Conservation (phyloP, 2,113 vertebrate genomes). For the Hystrix cristata region DNA sequence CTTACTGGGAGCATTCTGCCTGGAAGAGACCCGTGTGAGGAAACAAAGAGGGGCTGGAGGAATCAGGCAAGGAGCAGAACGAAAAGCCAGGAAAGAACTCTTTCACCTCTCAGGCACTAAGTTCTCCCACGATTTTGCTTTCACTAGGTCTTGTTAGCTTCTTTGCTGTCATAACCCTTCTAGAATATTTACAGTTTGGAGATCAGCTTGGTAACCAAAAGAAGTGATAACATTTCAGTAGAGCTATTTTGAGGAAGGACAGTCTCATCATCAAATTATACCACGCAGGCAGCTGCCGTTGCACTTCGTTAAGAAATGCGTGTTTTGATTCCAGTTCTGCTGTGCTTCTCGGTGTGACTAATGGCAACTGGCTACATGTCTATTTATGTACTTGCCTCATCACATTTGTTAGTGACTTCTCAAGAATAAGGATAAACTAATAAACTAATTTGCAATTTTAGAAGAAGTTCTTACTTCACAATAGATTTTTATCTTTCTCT, state of each 20-base stretch:
- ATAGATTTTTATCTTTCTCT: neutral
- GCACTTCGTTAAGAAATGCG: neutral
- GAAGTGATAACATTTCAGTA: constrained; percentile 26
- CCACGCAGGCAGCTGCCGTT: neutral
- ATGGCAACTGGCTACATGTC: neutral
- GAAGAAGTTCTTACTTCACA: neutral
- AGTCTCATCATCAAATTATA: constrained; percentile 50
- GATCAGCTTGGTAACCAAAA: constrained; percentile 30
- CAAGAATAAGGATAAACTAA: neutral
- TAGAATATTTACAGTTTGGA: constrained; percentile 13
- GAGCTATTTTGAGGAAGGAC: constrained; percentile 17
- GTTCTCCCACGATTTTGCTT: neutral
- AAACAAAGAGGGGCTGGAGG: neutral
- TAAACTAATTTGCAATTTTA: constrained; percentile 38
- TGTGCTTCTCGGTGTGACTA: neutral
- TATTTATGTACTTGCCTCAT: neutral
- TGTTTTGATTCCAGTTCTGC: constrained; percentile 1
- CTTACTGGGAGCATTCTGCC: neutral
- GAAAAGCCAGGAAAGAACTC: neutral
- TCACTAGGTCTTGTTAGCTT: neutral
- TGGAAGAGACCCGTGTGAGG: neutral
- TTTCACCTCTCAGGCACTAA: neutral
- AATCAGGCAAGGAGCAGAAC: neutral
- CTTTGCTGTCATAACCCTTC: neutral
- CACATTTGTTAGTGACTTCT: neutral